Conservation (phyloP, 1,140 invertebrate genomes). For the Uloborus diversus region DNA sequence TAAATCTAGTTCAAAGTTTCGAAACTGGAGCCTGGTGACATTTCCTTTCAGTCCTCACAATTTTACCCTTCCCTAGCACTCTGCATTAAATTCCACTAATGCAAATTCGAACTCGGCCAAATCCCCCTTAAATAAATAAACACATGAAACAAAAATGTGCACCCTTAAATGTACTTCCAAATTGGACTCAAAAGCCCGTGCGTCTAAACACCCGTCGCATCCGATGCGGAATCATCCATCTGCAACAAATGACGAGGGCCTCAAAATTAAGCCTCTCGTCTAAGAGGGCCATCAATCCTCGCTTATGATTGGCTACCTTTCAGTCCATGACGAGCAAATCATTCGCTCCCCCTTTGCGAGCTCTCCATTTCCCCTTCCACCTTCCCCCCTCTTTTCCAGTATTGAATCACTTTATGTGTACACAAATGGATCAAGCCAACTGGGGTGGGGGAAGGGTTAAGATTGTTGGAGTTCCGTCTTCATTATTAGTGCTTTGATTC, state of each 20-base stretch:
- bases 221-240: conserved; percentile 22
- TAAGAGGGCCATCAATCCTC: conserved; percentile 49
- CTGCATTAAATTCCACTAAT: too few relatives aligned
- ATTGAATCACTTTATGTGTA: conserved; percentile 44
- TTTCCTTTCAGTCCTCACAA: too few relatives aligned
- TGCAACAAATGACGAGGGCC: conserved; percentile 35
- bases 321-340: conserved; percentile 43
- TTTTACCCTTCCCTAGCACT: too few relatives aligned
- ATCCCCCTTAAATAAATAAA: too few relatives aligned
- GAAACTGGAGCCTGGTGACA: too few relatives aligned
- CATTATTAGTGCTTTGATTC: conserved; percentile 18
- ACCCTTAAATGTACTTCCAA: too few relatives aligned
- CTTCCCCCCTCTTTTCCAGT: conserved; percentile 15
- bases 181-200: conserved; percentile 37
- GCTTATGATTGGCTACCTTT: conserved; percentile 45
- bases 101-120: too few relatives aligned
- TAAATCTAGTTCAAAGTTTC: too few relatives aligned
- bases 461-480: conserved; percentile 9
- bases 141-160: too few relatives aligned
- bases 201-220: conserved; percentile 22
- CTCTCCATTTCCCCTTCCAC: neutral
- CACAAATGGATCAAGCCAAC: conserved; percentile 30
- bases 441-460: conserved; percentile 7
- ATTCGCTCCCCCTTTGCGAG: conserved; percentile 24
- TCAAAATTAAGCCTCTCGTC: conserved; percentile 38